A percentile compares a stretch with the other conserved stretches of the same genome.
These are phyloP conservation scores for Spinibarbus caldwelli DNA, from an alignment of 2,797 vertebrate species.

Conservation along the genomic window DNA sequence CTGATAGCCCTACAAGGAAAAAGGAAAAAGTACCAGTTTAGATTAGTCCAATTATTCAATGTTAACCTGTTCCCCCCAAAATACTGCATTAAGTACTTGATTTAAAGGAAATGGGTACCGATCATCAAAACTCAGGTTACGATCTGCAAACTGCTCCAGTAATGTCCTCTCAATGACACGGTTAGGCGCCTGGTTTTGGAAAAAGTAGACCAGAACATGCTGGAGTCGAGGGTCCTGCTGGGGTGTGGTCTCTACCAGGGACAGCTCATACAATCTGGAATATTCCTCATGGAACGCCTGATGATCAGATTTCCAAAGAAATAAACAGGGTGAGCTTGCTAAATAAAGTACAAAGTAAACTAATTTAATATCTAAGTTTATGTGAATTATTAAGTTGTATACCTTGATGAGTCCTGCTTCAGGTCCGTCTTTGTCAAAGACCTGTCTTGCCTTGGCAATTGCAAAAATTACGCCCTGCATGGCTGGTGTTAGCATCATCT, in stretches of 20 bases:
- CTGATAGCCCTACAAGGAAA: slow-evolving; percentile 86
- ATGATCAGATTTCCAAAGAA: background rate
- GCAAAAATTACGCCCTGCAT: slow-evolving; percentile 99
- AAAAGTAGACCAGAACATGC: slow-evolving; percentile 91
- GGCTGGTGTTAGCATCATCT: slow-evolving; percentile 98
- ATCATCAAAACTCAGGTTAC: slow-evolving; percentile 95
- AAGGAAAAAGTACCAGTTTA: slow-evolving; percentile 18
- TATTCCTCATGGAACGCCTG: slow-evolving; percentile 97
- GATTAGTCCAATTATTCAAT: slow-evolving; percentile 4
- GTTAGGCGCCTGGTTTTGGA: slow-evolving; percentile 91
- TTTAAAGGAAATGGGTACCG: slow-evolving; percentile 74
- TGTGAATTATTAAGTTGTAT: background rate
- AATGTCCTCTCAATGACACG: slow-evolving; percentile 91
- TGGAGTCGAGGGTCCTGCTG: slow-evolving; percentile 90
- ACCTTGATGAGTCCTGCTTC: slow-evolving; percentile 98
- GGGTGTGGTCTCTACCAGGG: slow-evolving; percentile 83
- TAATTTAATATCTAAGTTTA: background rate
- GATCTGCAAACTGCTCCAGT: slow-evolving; percentile 95
- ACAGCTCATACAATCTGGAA: slow-evolving; percentile 86
- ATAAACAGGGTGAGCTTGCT: background rate
- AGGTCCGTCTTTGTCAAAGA: slow-evolving; percentile 92
- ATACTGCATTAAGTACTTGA: background rate
- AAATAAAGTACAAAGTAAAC: slow-evolving; percentile 12
- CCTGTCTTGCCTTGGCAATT: slow-evolving; percentile 94
- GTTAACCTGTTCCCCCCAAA: background rate